These are phyloP conservation scores for Poecilia latipinna DNA, from an alignment of 2,113 vertebrate species.

Conservation along the genomic window DNA sequence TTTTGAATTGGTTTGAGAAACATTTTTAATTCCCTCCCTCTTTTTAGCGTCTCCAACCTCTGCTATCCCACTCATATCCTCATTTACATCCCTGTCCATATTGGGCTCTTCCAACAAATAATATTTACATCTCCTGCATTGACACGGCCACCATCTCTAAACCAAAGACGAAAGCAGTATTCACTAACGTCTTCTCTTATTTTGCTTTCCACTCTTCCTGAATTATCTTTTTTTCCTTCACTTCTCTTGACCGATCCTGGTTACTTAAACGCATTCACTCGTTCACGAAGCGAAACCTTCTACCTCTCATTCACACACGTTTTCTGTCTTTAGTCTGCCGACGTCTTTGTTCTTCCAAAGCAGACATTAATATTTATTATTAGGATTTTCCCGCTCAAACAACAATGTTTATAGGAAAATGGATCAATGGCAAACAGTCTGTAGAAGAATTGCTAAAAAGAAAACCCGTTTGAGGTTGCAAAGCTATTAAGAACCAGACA, in stretches of 20 bases:
- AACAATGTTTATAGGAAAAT: background rate
- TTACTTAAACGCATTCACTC: background rate
- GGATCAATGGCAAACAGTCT: background rate
- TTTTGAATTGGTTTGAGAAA: no score
- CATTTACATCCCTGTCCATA: background rate
- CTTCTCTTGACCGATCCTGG: no score
- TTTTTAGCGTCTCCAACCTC: background rate
- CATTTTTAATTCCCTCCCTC: no score
- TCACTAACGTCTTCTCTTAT: background rate
- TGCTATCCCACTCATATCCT: background rate
- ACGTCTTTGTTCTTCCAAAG: background rate
- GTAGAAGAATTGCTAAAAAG: no score
- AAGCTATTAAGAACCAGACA: no score
- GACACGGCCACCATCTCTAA: background rate
- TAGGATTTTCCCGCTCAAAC: background rate
- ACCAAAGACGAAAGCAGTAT: background rate
- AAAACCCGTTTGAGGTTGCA: no score
- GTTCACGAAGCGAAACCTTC: no score
- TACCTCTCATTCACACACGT: no score
- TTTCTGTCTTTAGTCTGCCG: background rate
- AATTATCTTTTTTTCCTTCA: background rate
- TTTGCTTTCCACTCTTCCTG: background rate
- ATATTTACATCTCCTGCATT: background rate
- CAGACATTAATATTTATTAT: background rate
- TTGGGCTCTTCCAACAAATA: background rate